Percentiles rank a stretch among this genome's conserved stretches.
These are phyloP conservation scores for Drosophila sturtevanti DNA, from an alignment of 1,140 invertebrate species.

Conservation along the genomic window DNA sequence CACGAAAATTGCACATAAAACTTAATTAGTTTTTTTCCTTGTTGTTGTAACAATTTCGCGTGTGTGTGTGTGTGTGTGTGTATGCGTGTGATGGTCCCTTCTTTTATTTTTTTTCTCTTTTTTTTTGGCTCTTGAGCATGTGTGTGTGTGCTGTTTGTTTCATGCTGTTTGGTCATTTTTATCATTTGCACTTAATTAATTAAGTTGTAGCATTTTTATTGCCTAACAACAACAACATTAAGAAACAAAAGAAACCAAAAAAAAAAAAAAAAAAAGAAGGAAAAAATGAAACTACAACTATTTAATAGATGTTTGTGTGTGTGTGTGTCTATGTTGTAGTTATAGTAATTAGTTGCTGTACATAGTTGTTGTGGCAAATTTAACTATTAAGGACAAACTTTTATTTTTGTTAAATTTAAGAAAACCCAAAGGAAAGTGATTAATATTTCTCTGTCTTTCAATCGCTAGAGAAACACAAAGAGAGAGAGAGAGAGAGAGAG, in stretches of 20 bases:
- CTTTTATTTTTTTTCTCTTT: neutral
- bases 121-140: neutral
- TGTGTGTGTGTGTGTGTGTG: slow-evolving; percentile 20
- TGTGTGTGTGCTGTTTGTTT: slow-evolving; percentile 37
- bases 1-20: slow-evolving; percentile 81
- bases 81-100: slow-evolving; percentile 9
- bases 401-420: neutral
- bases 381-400: slow-evolving; percentile 2
- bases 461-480: slow-evolving; percentile 15
- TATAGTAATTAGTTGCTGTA: slow-evolving; percentile 1
- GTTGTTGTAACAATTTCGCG: slow-evolving; percentile 21
- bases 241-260: neutral
- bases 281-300: slow-evolving; percentile 12
- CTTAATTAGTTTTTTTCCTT: slow-evolving; percentile 76
- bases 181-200: slow-evolving; percentile 81
- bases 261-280: too few relatives aligned
- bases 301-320: slow-evolving; percentile 25
- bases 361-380: slow-evolving; percentile 4
- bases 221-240: slow-evolving; percentile 52
- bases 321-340: slow-evolving; percentile 10
- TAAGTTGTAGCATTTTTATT: slow-evolving; percentile 80
- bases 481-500: neutral
- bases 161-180: slow-evolving; percentile 77
- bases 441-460: slow-evolving; percentile 20
- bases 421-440: slow-evolving; percentile 14